Conservation (phyloP, 1,140 invertebrate genomes). For the Drosophila eugracilis region DNA sequence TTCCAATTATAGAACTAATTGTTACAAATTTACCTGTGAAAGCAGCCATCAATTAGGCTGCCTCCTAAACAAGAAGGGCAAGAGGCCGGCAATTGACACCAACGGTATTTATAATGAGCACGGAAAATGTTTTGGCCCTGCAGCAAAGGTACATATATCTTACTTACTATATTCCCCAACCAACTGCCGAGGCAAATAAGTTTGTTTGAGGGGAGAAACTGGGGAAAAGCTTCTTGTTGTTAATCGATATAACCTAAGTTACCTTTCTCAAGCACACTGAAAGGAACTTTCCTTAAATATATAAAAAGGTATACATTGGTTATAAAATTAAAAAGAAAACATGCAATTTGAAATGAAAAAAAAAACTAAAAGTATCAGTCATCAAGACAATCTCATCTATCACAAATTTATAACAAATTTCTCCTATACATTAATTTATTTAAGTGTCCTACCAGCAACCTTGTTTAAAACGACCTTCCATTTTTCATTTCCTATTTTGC, state of each 20-base stretch:
- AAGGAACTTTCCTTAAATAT: not conserved
- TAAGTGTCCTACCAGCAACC: conserved; percentile 20
- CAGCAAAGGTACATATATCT: conserved; percentile 17
- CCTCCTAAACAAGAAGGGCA: conserved; percentile 2
- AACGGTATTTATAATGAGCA: conserved; percentile 21
- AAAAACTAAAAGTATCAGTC: too few relatives aligned
- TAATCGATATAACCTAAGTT: conserved; percentile 22
- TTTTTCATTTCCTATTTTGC: conserved; percentile 79
- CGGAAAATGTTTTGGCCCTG: conserved; percentile 10
- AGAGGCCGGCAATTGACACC: conserved; percentile 27
- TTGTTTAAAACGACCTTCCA: conserved; percentile 63
- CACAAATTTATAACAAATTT: not conserved
- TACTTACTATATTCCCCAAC: conserved; percentile 18
- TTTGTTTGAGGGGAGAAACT: not conserved
- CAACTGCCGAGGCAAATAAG: conserved; percentile 7
- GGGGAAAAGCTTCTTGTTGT: conserved; percentile 1
- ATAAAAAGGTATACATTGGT: too few relatives aligned
- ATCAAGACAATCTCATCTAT: too few relatives aligned
- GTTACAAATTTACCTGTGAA: conserved; percentile 39
- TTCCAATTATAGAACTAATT: conserved; percentile 43
- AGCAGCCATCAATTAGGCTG: conserved; percentile 35
- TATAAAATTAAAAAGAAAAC: too few relatives aligned
- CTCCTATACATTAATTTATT: not conserved
- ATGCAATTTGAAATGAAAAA: too few relatives aligned
- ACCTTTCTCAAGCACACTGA: not conserved